Evolutionary conservation across 2,888 invertebrate species (phyloP).

Genomic region (Cerceris ruficornis): DNA sequence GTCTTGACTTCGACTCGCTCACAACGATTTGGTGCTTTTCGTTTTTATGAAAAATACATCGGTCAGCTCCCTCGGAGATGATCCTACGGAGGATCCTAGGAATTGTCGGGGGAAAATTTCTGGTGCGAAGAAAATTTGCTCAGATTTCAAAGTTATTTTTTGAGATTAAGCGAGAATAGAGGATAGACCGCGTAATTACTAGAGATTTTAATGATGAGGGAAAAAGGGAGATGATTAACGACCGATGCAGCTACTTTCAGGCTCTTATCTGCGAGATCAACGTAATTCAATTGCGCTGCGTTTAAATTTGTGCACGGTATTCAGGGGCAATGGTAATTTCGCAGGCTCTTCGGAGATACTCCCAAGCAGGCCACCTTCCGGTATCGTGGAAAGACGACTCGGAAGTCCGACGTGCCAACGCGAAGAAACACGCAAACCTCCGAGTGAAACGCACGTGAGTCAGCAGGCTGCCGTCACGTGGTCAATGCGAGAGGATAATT

Average conservation of each 20-base stretch:
- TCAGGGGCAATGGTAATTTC: slow-evolving; percentile 13
- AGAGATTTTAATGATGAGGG: too few species aligned
- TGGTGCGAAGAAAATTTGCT: too few species aligned
- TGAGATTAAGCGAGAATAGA: too few species aligned
- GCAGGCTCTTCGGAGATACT: slow-evolving; percentile 6
- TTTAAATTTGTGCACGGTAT: not conserved
- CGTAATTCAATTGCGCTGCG: not conserved
- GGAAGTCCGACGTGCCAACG: slow-evolving; percentile 28
- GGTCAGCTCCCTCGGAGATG: slow-evolving; percentile 26
- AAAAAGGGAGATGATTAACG: too few species aligned
- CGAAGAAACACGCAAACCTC: slow-evolving; percentile 30
- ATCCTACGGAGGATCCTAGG: too few species aligned
- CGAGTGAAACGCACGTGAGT: slow-evolving; percentile 9
- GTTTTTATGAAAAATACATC: slow-evolving; percentile 57
- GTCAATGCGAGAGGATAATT: slow-evolving; percentile 41
- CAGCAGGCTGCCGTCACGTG: slow-evolving; percentile 13
- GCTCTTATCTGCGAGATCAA: too few species aligned
- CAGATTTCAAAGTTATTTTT: too few species aligned
- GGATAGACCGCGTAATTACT: too few species aligned
- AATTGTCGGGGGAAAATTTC: too few species aligned
- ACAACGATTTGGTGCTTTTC: slow-evolving; percentile 44
- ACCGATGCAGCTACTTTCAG: too few species aligned
- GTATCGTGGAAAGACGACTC: slow-evolving; percentile 28
- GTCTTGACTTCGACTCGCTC: slow-evolving; percentile 50
- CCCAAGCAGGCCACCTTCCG: slow-evolving; percentile 34